phyloP scores from a whole-genome alignment of 2,797 vertebrate species.

The Spatula versicolor region DNA sequence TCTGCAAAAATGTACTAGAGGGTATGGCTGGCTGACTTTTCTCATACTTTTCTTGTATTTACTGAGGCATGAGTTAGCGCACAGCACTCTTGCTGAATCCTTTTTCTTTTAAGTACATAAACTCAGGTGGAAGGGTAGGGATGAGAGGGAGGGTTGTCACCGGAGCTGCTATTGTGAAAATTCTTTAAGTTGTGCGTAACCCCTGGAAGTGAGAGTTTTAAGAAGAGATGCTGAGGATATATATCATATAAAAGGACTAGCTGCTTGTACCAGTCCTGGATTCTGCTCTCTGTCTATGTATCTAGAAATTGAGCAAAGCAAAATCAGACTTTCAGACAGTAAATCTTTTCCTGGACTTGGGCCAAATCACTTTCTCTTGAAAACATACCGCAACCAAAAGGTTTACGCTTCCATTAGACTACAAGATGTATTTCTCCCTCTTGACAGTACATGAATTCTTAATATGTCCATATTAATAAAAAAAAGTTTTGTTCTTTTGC shows the following conservation, averaged over 20 bases:
- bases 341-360: not conserved
- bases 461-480: not conserved
- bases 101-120: not conserved
- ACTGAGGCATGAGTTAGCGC: not conserved
- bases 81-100: not conserved
- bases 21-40: not conserved
- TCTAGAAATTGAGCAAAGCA: not conserved
- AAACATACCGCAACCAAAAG: not conserved
- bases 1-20: fast-evolving
- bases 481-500: not conserved
- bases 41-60: fast-evolving
- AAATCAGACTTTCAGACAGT: not conserved
- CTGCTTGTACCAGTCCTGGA: not conserved
- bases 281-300: not conserved
- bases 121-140: not conserved
- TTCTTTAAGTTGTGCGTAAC: not conserved
- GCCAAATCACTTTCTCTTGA: not conserved
- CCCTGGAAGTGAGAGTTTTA: not conserved
- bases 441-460: not conserved
- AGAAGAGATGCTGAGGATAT: not conserved
- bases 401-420: not conserved
- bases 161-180: not conserved
- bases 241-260: not conserved
- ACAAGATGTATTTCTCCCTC: not conserved
- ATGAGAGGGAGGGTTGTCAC: not conserved